Evolutionary conservation across 2,888 invertebrate genomes (phyloP).

Genomic region (Erynnis tages): DNA sequence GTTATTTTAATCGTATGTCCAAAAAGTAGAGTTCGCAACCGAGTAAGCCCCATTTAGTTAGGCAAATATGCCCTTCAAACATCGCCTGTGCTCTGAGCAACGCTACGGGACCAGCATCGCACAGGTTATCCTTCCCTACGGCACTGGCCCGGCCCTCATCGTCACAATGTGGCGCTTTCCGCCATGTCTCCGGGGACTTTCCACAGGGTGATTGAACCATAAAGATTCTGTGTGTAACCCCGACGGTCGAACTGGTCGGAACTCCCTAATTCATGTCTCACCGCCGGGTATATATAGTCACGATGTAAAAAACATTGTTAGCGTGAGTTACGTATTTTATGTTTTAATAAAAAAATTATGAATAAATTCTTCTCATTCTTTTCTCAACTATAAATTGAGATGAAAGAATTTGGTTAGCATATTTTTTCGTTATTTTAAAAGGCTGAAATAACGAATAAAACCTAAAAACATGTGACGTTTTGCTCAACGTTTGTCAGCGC

Average conservation of each 20-base stretch:
- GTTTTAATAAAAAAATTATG: no score
- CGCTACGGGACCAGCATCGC: slow-evolving; percentile 52
- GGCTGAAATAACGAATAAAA: no score
- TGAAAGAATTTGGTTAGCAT: no score
- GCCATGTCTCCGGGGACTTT: slow-evolving; percentile 80
- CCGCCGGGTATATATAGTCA: slow-evolving; percentile 33
- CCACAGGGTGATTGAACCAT: slow-evolving; percentile 71
- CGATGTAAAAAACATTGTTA: slow-evolving; percentile 42
- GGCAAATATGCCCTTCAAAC: slow-evolving; percentile 52
- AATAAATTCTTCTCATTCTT: no score
- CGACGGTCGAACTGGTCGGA: slow-evolving; percentile 74
- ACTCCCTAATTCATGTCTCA: slow-evolving; percentile 40
- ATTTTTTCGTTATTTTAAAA: no score
- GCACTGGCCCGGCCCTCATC: slow-evolving; percentile 55
- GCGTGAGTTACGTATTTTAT: slow-evolving; percentile 46
- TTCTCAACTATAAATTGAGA: no score
- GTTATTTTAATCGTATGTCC: not conserved
- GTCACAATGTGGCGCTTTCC: slow-evolving; percentile 71
- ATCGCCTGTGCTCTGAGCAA: slow-evolving; percentile 80
- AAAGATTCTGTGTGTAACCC: slow-evolving; percentile 67
- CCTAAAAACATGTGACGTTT: no score
- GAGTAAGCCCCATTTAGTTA: slow-evolving; percentile 81
- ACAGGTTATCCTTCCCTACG: slow-evolving; percentile 67
- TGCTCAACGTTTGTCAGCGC: slow-evolving; percentile 35
- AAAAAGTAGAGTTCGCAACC: slow-evolving; percentile 58